These are phyloP conservation scores for Acanthosepion esculentum DNA, from an alignment of 2,888 invertebrate species.

Conservation along the genomic window DNA sequence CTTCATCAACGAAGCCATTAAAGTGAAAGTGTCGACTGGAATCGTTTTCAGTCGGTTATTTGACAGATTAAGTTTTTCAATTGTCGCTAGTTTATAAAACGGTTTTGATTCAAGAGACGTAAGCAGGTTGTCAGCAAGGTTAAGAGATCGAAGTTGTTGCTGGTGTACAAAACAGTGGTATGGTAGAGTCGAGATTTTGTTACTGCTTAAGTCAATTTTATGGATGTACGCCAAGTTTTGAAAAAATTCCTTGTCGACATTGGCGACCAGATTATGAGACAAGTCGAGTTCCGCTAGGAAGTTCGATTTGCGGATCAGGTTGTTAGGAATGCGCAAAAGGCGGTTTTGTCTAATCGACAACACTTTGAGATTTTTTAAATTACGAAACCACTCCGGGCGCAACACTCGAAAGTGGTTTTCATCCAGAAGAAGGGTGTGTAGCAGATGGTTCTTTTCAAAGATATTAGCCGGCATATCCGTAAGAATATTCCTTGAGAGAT, in stretches of 20 bases:
- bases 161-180: constrained; percentile 57
- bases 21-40: constrained; percentile 55
- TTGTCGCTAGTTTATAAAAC: constrained; percentile 53
- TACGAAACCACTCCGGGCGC: constrained; percentile 79
- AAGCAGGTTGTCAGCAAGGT: constrained; percentile 59
- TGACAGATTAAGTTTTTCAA: constrained; percentile 57
- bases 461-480: constrained; percentile 57
- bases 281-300: background rate
- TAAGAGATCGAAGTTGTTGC: constrained; percentile 56
- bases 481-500: constrained; percentile 58
- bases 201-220: constrained; percentile 58
- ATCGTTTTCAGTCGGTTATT: constrained; percentile 59
- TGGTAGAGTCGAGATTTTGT: constrained; percentile 60
- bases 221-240: background rate
- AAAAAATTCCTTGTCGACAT: background rate
- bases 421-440: constrained; percentile 4
- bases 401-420: background rate
- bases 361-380: constrained; percentile 55
- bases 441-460: background rate
- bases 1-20: constrained; percentile 53
- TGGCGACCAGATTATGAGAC: background rate
- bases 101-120: constrained; percentile 56
- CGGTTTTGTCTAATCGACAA: constrained; percentile 48
- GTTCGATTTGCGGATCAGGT: background rate
- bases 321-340: background rate